Evolutionary conservation across 2,113 vertebrate genomes (phyloP), one percentile per base, ranked within the genome.

Genomic region (Lontra canadensis): DNA sequence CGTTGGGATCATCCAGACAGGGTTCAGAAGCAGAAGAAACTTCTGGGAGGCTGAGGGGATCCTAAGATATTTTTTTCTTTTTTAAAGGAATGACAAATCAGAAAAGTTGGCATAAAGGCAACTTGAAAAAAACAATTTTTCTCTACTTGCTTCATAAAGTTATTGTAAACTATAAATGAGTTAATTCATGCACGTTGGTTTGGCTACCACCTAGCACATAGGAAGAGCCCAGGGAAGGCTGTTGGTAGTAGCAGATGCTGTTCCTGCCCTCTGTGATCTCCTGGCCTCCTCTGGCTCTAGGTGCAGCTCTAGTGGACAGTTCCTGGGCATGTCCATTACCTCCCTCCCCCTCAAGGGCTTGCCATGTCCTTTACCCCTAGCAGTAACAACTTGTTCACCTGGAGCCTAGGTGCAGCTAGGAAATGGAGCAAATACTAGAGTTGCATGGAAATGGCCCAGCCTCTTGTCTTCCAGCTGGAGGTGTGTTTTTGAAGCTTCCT

Each of bases 261-360:
- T 4, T 12, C 4, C 20, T 25, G 10, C 9, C n/a, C 15, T 13
- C 23, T 4, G 17, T 1, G 0, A 1, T 18, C 29, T 31, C 29
- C 29, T 65, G 63, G 63, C 63, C 63, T 20, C 14, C 17, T n/a
- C 11, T 44, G 80, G 61, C 52, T 25, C 21, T 18, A 55, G 52
- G 69, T 42, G 52, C 31, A 61, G 63, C 52, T 26, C 49, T n/a
- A 42, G 21, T 29, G 34, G 34, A 23, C 13, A 17, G 52, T 9
- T 20, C 29, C 10, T 1, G 23, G 65, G 59, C 20, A 29, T 23
- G 34, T 34, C 6, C 3, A 15, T 29, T 15, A 34, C 44, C 52
- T 96, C 25, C 39, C 25, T 96, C 6, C 59, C 10, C 34, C 7
- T 69, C 69, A 31, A 85, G 11, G 36, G 21, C 21, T 20, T 57